Evolutionary conservation across 2,113 vertebrate species (phyloP).

Genomic region (Thymallus thymallus): DNA sequence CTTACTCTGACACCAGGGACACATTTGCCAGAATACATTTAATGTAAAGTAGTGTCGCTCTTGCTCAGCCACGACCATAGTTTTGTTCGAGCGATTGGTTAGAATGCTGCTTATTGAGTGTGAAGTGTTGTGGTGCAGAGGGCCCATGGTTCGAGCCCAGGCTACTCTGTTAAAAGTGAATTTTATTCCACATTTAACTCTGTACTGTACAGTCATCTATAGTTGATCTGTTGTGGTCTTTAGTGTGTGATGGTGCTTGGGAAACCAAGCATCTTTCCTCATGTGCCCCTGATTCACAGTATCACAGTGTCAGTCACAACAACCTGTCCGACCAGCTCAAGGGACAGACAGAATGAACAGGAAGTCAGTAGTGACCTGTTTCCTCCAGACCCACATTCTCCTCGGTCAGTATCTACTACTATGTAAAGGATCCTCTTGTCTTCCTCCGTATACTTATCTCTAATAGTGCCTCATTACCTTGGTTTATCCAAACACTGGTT

Average conservation of each 20-base stretch:
- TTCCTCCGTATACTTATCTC: conserved; percentile 20
- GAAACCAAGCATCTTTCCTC: conserved; percentile 5
- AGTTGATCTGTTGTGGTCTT: neutral
- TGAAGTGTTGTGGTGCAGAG: too few species aligned
- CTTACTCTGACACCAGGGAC: neutral
- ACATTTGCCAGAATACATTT: neutral
- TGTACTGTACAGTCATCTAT: neutral
- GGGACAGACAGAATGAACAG: conserved; percentile 5
- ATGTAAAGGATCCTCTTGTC: neutral
- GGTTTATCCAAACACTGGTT: conserved; percentile 32
- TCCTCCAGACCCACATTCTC: conserved; percentile 5
- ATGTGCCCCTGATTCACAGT: conserved; percentile 2
- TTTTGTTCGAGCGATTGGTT: too few species aligned
- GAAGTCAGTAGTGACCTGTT: conserved; percentile 13
- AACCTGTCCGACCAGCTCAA: conserved; percentile 50
- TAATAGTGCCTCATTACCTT: conserved; percentile 6
- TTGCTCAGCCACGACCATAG: neutral
- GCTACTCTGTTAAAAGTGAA: neutral
- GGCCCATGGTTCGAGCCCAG: too few species aligned
- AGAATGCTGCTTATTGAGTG: too few species aligned
- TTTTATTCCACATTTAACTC: neutral
- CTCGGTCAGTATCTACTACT: neutral
- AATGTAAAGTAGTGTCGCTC: neutral
- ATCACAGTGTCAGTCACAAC: conserved; percentile 33
- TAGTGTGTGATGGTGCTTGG: neutral